Conservation (phyloP, 1,140 invertebrate species). For the Pteromalus puparum region DNA sequence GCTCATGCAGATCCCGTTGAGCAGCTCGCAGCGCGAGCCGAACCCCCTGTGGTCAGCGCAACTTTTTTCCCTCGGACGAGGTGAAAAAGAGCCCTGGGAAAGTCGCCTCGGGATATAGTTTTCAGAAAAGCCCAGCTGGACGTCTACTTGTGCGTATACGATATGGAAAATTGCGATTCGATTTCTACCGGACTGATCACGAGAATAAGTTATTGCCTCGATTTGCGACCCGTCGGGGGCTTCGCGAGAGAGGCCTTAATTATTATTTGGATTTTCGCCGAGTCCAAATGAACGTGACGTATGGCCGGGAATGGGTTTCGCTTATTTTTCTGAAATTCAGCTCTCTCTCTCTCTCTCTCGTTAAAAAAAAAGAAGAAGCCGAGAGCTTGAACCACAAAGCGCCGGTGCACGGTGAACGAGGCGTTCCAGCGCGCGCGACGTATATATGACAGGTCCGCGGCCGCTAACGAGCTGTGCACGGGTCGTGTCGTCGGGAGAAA, state of each 20-base stretch:
- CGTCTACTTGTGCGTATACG: too few relatives aligned
- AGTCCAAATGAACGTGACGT: background rate
- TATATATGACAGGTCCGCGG: background rate
- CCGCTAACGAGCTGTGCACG: conserved; percentile 21
- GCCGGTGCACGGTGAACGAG: background rate
- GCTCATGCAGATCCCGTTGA: background rate
- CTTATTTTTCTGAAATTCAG: too few relatives aligned
- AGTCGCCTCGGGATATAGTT: background rate
- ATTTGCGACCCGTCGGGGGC: too few relatives aligned
- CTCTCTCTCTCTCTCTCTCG: too few relatives aligned
- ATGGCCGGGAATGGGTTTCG: too few relatives aligned
- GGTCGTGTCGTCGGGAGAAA: conserved; percentile 33
- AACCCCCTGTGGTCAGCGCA: background rate
- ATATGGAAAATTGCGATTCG: too few relatives aligned
- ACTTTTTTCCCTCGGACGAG: background rate
- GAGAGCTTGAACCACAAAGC: too few relatives aligned
- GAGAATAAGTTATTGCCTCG: too few relatives aligned
- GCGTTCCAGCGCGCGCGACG: background rate
- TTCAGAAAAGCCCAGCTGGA: background rate
- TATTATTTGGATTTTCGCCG: too few relatives aligned
- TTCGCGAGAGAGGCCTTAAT: too few relatives aligned
- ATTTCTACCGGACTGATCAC: too few relatives aligned
- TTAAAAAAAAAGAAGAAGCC: too few relatives aligned
- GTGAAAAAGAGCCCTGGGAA: background rate
- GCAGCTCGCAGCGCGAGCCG: background rate